Base-by-base conservation (phyloP, 2,113 vertebrate species). In the Cebus imitator region DNA sequence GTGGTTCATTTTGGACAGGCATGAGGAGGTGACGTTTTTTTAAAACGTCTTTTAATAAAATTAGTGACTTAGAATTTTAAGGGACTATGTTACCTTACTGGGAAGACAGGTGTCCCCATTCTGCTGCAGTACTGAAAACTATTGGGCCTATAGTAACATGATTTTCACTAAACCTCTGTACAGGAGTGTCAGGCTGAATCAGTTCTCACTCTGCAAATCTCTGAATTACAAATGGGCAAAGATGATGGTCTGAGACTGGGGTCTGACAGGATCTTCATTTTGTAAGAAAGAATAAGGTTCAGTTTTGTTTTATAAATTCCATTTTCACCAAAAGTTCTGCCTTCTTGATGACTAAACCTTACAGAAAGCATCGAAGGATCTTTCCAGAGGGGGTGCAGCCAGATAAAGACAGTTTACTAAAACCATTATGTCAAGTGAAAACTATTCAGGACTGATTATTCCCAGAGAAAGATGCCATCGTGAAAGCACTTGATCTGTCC, bases 251-350 rank as follows among this genome's bases (percentile, higher is more conserved):
- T 27, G 66, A 90, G 30, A 21, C 6, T 27, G 4, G 17, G 72
- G 30, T 40, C 43, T 45, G 27, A 48, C 13, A 6, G 10, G 12
- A 10, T 20, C 32, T 43, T 52, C 80, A 18, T 66, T 85, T 58
- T 75, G 3, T 89, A 87, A 96, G 75, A 87, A 90, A 81, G 25
- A 87, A 14, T 35, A 45, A 20, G 14, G 25, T 52, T 92, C 2
- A 0, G 12, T 78, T 92, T 89, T 66, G 35, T 92, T 61, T 78
- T 76, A 30, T 40, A 87, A 75, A 68, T 21, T 58, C 57, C 23
- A 11, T 61, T 96, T 84, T 93, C 52, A 85, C 50, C 58, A 61
- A 32, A 95, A 45, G n/a, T 55, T 87, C 76, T 73, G 45, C 25
- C 91, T 87, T 82, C 72, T 90, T 68, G 30, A 20, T 78, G 45